phyloP scores from a whole-genome alignment of 2,888 invertebrate genomes.

The Blomia tropicalis region DNA sequence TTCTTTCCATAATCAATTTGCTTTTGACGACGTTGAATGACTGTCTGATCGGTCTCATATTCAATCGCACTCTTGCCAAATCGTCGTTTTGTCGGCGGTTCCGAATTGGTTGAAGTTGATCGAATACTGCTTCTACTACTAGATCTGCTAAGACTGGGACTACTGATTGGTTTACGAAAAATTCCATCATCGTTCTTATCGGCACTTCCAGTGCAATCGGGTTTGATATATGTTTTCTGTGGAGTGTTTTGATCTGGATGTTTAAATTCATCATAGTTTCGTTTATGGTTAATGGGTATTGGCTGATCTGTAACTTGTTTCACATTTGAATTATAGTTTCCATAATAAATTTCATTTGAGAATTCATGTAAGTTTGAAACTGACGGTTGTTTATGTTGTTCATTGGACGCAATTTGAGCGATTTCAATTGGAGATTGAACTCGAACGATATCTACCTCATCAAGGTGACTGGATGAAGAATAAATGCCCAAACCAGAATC shows the following conservation, averaged over 20 bases:
- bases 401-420: neutral
- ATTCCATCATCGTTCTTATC: neutral
- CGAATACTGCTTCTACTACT: neutral
- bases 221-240: neutral
- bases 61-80: constrained; percentile 21
- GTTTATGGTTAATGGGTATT: neutral
- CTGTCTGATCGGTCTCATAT: constrained; percentile 45
- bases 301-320: neutral
- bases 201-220: neutral
- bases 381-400: neutral
- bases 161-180: constrained; percentile 1
- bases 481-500: constrained; percentile 12
- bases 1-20: constrained; percentile 91
- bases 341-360: neutral
- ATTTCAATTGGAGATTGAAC: neutral
- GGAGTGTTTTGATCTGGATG: neutral
- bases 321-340: neutral
- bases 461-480: constrained; percentile 11
- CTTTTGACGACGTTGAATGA: constrained; percentile 64
- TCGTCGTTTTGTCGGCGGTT: neutral
- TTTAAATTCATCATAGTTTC: constrained; percentile 5
- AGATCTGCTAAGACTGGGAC: constrained; percentile 4
- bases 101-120: neutral
- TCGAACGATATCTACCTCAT: neutral
- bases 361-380: too few species aligned